These are phyloP conservation scores for Xiphophorus birchmanni DNA, from an alignment of 2,797 vertebrate genomes.

Conservation along the genomic window DNA sequence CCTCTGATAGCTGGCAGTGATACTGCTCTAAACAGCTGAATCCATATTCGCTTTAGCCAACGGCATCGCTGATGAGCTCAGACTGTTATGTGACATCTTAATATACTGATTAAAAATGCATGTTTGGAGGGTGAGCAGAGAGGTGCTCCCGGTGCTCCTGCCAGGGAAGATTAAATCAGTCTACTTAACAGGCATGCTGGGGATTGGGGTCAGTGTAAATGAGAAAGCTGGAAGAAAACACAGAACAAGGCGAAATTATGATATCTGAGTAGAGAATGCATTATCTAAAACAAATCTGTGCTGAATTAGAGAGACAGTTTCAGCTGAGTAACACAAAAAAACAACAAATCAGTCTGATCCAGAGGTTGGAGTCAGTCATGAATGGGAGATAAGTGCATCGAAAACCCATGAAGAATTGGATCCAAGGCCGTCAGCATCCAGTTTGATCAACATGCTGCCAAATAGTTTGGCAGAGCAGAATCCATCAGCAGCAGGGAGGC, in stretches of 20 bases:
- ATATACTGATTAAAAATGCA: conserved; percentile 82
- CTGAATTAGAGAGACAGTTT: conserved; percentile 5
- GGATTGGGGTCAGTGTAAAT: conserved; percentile 77
- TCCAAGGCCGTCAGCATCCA: conserved; percentile 21
- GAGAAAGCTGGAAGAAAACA: conserved; percentile 56
- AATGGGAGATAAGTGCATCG: conserved; percentile 2
- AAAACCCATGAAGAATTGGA: conserved; percentile 13
- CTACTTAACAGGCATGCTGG: conserved; percentile 63
- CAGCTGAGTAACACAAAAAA: not conserved
- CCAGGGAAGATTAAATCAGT: conserved; percentile 75
- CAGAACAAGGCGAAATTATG: conserved; percentile 29
- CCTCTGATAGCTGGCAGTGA: conserved; percentile 74
- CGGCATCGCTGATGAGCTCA: conserved; percentile 80
- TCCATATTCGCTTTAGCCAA: conserved; percentile 80
- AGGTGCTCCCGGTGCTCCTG: conserved; percentile 69
- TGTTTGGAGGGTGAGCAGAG: conserved; percentile 72
- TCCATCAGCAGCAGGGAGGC: conserved; percentile 21
- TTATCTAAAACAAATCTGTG: conserved; percentile 30
- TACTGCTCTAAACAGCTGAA: conserved; percentile 80
- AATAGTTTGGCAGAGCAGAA: conserved; percentile 44
- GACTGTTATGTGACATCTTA: conserved; percentile 82
- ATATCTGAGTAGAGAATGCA: conserved; percentile 17
- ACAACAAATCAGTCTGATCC: not conserved
- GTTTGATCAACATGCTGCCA: conserved; percentile 41
- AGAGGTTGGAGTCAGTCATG: conserved; percentile 5